phyloP scores from a whole-genome alignment of 2,113 vertebrate genomes.

The Phodopus roborovskii region DNA sequence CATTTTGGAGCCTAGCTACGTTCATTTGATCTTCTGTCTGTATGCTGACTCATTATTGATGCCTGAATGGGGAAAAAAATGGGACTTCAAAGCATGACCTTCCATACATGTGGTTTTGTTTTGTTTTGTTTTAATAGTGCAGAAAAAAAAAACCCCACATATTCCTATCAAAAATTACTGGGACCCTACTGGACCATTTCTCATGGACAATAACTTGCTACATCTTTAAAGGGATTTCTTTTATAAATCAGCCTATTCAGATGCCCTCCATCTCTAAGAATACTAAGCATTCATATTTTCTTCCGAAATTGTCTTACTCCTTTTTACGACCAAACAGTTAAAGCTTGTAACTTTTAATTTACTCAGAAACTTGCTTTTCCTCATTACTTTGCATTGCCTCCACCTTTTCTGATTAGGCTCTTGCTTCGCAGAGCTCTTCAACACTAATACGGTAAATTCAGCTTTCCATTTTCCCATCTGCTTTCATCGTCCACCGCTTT shows the following conservation, averaged over 20 bases:
- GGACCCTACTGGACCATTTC: background rate
- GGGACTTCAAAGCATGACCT: background rate
- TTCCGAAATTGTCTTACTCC: background rate
- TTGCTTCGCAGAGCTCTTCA: background rate
- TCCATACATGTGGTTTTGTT: background rate
- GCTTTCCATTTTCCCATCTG: background rate
- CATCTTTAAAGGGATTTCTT: constrained; percentile 32
- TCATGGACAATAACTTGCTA: background rate
- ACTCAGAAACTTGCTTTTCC: background rate
- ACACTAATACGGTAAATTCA: background rate
- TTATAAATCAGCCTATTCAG: background rate
- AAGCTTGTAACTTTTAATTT: background rate
- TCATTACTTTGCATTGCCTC: background rate
- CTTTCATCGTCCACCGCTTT: background rate
- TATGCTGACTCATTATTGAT: background rate
- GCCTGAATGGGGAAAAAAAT: background rate
- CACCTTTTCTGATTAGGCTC: background rate
- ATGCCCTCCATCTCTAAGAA: background rate
- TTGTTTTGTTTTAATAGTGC: background rate
- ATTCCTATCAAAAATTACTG: background rate
- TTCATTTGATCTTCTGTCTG: background rate
- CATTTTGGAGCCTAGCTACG: background rate
- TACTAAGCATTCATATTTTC: background rate
- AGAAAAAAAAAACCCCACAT: background rate
- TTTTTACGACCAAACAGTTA: constrained; percentile 1